These are phyloP conservation scores for Florisuga fusca DNA, from an alignment of 2,797 vertebrate species.

Conservation along the genomic window DNA sequence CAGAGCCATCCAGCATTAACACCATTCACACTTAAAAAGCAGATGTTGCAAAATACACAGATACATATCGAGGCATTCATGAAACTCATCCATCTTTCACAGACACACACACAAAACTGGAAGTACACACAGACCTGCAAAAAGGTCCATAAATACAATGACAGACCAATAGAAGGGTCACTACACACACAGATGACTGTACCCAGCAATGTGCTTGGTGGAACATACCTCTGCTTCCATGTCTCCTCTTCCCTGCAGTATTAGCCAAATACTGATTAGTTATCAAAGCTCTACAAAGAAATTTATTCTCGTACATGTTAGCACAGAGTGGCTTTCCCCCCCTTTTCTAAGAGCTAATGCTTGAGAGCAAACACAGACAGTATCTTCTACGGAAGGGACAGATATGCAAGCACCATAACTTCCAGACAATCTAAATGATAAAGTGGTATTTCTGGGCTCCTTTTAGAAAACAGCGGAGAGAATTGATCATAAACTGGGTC, in stretches of 20 bases:
- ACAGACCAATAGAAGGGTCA: neutral
- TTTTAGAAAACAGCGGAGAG: slow-evolving; percentile 37
- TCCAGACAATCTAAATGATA: slow-evolving; percentile 43
- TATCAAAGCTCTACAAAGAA: neutral
- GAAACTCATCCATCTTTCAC: neutral
- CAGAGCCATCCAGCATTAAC: neutral
- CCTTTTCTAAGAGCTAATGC: neutral
- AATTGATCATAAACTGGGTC: slow-evolving; percentile 71
- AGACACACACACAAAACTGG: neutral
- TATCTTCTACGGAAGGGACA: neutral
- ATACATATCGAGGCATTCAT: neutral
- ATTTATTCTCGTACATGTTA: neutral
- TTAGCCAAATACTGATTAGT: neutral
- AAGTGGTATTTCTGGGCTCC: slow-evolving; percentile 23
- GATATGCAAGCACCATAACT: neutral
- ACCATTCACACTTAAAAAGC: neutral
- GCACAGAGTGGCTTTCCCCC: neutral
- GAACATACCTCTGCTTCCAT: neutral
- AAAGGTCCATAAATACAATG: neutral
- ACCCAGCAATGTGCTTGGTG: neutral
- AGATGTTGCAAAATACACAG: neutral
- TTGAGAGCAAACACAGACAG: neutral
- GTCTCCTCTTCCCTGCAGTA: neutral
- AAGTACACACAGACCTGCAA: neutral
- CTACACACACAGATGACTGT: neutral